phyloP scores from a whole-genome alignment of 2,113 vertebrate species.

The Chloropsis cyanopogon region DNA sequence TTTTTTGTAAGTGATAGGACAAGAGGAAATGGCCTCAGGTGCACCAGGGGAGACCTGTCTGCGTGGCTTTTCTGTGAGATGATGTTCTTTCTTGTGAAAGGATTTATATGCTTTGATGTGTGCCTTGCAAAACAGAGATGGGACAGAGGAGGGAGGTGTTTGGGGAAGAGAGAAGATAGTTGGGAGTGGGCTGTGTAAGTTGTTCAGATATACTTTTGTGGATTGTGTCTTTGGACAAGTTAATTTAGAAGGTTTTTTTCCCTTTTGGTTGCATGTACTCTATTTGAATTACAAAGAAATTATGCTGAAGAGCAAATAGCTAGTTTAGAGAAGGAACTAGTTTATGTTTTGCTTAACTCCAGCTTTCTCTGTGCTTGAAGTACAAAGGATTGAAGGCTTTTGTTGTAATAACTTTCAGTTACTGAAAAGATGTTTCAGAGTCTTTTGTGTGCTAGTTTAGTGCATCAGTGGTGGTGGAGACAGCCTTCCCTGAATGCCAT shows the following conservation, averaged over 20 bases:
- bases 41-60: neutral
- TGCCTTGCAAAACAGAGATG: neutral
- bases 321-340: neutral
- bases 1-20: neutral
- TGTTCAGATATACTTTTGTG: neutral
- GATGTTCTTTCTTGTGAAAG: neutral
- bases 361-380: neutral
- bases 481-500: neutral
- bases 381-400: neutral
- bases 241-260: neutral
- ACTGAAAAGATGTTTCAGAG: neutral
- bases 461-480: neutral
- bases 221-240: neutral
- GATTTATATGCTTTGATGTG: neutral
- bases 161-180: neutral
- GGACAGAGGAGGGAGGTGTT: neutral
- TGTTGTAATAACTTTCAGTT: neutral
- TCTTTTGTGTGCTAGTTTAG: neutral
- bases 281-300: neutral
- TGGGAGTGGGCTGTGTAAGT: fast-evolving
- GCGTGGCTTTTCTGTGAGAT: neutral
- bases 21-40: neutral
- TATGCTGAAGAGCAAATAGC: neutral
- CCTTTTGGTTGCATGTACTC: neutral
- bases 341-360: neutral